Base-by-base conservation (phyloP, 2,113 vertebrate genomes). In the Corythoichthys haematopterus region DNA sequence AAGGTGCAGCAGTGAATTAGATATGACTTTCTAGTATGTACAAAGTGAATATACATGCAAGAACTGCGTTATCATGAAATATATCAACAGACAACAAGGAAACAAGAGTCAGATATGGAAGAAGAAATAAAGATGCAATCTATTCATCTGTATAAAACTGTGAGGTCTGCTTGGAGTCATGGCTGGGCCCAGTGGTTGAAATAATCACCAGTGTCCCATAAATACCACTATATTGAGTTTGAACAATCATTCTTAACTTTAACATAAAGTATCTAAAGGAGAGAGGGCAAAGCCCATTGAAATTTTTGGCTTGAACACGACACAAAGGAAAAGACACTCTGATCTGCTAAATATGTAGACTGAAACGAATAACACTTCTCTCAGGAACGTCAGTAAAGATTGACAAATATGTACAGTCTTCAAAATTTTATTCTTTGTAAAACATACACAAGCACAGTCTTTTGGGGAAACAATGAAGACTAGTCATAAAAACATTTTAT, bases 1-100 rank as follows among this genome's bases (percentile, higher is more conserved):
- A 86, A 89, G 80, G 84, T 88, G 85, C 85, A 73, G 83, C 71
- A 83, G 79, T 88, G 81, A 88, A 72, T 65, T 72, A 40, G 67
- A 80, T 77, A 75, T 68, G 78, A 73, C 28, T 70, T 57, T 78
- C 62, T 76, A 78, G 62, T 72, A 77, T 75, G 74, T 69, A 78
- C 74, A 82, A 70, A 56, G 78, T 74, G 77, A 82, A 71, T 66
- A 61, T 5, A 71, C 72, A 80, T 66, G 69, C 77, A 77, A 77
- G 58, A 59, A 71, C 46, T 66, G 74, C 63, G 69, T 69, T 74
- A 59, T 66, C 9, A 40, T 66, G 72, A 80, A 80, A 77, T 50
- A 77, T 66, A 73, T 28, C 56, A 75, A 77, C 37, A 15, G 78
- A 69, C 47, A 62, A 75, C 28, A 71, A 59, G 72, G 62, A 72